phyloP scores from a whole-genome alignment of 37 sponge, comb jelly and placozoan genomes.

The Cladorhizidae sp. region DNA sequence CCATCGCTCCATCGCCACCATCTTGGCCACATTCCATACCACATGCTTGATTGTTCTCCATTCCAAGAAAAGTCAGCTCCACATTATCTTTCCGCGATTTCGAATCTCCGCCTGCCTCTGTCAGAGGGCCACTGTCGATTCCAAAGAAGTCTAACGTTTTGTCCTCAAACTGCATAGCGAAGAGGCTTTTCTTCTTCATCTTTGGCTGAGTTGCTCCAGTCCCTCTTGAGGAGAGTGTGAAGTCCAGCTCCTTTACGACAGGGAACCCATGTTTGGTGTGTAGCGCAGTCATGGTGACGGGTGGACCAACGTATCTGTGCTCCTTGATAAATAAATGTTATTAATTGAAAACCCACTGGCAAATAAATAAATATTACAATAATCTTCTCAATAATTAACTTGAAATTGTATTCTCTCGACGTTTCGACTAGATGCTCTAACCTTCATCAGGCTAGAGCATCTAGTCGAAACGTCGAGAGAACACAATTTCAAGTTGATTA shows the following conservation, averaged over 20 bases:
- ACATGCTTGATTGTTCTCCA: not conserved
- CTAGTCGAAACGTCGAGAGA: no score
- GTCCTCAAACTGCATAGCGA: constrained; percentile 63
- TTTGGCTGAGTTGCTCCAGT: not conserved
- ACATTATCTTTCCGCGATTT: constrained; percentile 13
- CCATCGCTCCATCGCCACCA: not conserved
- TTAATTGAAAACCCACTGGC: no score
- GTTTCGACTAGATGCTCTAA: no score
- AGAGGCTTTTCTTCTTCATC: constrained; percentile 58
- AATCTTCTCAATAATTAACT: no score
- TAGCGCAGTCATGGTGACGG: not conserved
- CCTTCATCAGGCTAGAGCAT: no score
- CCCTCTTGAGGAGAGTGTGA: not conserved
- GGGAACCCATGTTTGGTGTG: constrained; percentile 54
- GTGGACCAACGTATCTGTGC: no score
- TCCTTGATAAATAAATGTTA: no score
- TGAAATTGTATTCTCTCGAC: no score
- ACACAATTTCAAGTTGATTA: no score
- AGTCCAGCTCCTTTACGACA: constrained; percentile 30
- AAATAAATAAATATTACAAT: not conserved
- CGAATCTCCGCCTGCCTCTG: not conserved
- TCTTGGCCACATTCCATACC: not conserved
- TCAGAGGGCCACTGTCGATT: not conserved
- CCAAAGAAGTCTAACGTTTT: constrained; percentile 46
- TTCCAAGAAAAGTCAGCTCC: constrained; percentile 17